Conservation (phyloP, 1,140 invertebrate species). For the Zophobas atratus region DNA sequence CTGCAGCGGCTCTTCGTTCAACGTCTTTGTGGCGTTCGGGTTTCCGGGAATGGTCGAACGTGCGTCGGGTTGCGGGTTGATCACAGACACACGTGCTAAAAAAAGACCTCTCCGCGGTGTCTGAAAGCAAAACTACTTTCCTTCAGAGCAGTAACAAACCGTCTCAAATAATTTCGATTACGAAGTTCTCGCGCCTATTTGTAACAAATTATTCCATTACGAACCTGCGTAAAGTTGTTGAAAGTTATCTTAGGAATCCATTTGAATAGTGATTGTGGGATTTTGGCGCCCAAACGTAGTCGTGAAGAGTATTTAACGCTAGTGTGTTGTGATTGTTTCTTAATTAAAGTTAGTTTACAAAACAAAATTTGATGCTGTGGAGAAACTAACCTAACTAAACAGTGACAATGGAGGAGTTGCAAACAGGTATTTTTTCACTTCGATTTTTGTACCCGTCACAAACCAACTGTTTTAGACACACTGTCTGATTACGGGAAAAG, state of each 20-base stretch:
- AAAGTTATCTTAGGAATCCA: neutral
- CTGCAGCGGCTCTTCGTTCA: neutral
- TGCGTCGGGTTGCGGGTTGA: neutral
- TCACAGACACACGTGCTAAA: slow-evolving; percentile 12
- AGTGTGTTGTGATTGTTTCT: no score
- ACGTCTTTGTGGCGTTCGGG: neutral
- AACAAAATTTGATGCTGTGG: neutral
- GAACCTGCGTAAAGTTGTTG: slow-evolving; percentile 22
- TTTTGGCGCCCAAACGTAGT: slow-evolving; percentile 5
- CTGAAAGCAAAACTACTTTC: slow-evolving; percentile 14
- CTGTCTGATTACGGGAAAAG: slow-evolving; percentile 13
- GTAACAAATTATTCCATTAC: slow-evolving; percentile 18
- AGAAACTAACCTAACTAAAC: slow-evolving; percentile 16
- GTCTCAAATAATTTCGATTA: slow-evolving; percentile 20
- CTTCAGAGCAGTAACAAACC: neutral
- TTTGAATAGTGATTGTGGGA: neutral
- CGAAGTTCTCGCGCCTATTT: slow-evolving; percentile 31
- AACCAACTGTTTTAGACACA: slow-evolving; percentile 20
- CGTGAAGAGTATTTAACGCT: neutral
- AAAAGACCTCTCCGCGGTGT: neutral
- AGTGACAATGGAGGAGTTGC: slow-evolving; percentile 20
- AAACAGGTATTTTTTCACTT: slow-evolving; percentile 17
- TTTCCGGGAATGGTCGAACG: slow-evolving; percentile 1
- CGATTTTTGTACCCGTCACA: neutral
- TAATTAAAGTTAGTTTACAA: neutral